These are phyloP conservation scores for Coracopsis vasa DNA, from an alignment of 2,113 vertebrate species.

Conservation along the genomic window DNA sequence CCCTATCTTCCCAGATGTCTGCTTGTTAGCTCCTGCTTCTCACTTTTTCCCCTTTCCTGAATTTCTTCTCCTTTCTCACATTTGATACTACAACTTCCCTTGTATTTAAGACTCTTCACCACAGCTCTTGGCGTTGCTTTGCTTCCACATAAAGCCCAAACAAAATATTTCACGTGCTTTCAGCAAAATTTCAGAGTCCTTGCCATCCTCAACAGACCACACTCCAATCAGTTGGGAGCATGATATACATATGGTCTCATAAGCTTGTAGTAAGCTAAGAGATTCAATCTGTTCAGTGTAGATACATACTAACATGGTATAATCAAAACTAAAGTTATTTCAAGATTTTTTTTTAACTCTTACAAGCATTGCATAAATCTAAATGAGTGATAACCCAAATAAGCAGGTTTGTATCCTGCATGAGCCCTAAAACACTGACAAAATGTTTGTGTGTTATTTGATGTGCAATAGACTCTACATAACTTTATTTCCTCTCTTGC, in stretches of 20 bases:
- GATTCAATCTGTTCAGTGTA: background rate
- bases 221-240: background rate
- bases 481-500: background rate
- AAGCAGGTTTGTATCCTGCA: background rate
- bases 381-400: background rate
- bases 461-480: background rate
- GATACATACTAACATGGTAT: background rate
- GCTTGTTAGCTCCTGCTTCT: background rate
- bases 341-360: background rate
- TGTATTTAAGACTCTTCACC: background rate
- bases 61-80: background rate
- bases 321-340: background rate
- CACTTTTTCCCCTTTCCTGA: background rate
- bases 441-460: background rate
- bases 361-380: background rate
- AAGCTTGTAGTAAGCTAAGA: background rate
- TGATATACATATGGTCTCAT: rapidly evolving
- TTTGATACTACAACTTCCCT: background rate
- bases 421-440: background rate
- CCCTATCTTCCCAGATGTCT: background rate
- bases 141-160: background rate
- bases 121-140: background rate
- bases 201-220: background rate
- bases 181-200: background rate
- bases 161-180: background rate